Evolutionary conservation across 2,797 vertebrate species (phyloP), one percentile per base, ranked within the genome.

Genomic region (Bradypus variegatus): DNA sequence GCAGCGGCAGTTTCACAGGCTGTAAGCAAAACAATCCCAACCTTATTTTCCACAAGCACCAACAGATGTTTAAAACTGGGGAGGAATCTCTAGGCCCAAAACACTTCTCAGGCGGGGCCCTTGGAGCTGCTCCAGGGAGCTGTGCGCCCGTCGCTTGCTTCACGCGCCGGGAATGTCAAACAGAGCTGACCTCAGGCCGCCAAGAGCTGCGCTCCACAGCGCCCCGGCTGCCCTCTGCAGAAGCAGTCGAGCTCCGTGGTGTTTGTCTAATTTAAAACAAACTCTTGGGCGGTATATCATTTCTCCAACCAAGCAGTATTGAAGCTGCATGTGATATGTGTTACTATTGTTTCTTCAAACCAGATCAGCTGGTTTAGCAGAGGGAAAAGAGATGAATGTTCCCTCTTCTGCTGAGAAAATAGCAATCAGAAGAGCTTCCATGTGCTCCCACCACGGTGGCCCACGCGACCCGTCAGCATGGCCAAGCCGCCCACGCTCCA

Each of bases 91-190:
- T 21, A 79, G 53, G 84, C 55, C 82, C 1, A 25, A 87, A 69
- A 12, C 31, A 4, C 25, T 62, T 90, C 94, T 93, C 86, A 62
- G 82, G 89, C 82, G 6, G 88, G 85, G 88, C 58, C 67, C 70
- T 91, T 80, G 94, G 93, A 91, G 55, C 50, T 2, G 81, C 85
- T 92, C 91, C 91, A 92, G 91, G 92, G 89, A 14, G 86, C 87
- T 50, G 62, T 91, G 67, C 8, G 23, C 91, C 95, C 84, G 3
- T 12, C 8, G 84, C 91, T 14, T 60, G 92, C 88, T 90, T 90
- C 94, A 79, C 92, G 55, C 80, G 18, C 92, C 89, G 73, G 85
- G 95, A 94, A 90, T 58, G 91, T 89, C 92, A 92, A 76, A 91
- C 90, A 75, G 77, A 94, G 94, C 94, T 92, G 91, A 90, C 92